Conservation (phyloP, 2,888 invertebrate species). For the Drosophila mulleri region DNA sequence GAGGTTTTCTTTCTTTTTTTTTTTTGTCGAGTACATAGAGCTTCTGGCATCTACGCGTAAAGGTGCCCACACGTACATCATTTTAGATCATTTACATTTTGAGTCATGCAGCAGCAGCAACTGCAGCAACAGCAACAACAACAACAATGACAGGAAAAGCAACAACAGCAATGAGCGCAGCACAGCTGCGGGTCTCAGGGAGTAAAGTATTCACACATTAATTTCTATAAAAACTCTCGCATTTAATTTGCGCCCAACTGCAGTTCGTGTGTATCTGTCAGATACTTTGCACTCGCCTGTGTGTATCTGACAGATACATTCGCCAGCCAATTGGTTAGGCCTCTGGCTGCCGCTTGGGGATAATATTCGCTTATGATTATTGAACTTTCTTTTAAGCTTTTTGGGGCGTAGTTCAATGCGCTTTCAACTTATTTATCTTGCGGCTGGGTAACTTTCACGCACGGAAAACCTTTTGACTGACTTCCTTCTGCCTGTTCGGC, state of each 20-base stretch:
- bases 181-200: slow-evolving; percentile 25
- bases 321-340: slow-evolving; percentile 43
- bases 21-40: not conserved
- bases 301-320: slow-evolving; percentile 31
- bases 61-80: slow-evolving; percentile 57
- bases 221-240: slow-evolving; percentile 49
- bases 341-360: slow-evolving; percentile 44
- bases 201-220: slow-evolving; percentile 66
- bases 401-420: slow-evolving; percentile 71
- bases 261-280: slow-evolving; percentile 27
- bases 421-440: slow-evolving; percentile 39
- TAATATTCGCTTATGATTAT: slow-evolving; percentile 63
- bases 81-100: slow-evolving; percentile 71
- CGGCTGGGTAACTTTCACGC: slow-evolving; percentile 67
- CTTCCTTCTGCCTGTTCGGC: slow-evolving; percentile 43
- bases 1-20: not conserved
- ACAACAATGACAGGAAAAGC: slow-evolving; percentile 14
- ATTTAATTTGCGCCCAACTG: slow-evolving; percentile 35
- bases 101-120: slow-evolving; percentile 49
- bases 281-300: slow-evolving; percentile 14
- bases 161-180: slow-evolving; percentile 18
- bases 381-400: slow-evolving; percentile 70
- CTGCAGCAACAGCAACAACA: slow-evolving; percentile 23
- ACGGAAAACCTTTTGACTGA: slow-evolving; percentile 68
- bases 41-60: slow-evolving; percentile 23